Conservation (phyloP, 30 jellyfish, hydroid and myxozoan species). For the Mastigias papua region DNA sequence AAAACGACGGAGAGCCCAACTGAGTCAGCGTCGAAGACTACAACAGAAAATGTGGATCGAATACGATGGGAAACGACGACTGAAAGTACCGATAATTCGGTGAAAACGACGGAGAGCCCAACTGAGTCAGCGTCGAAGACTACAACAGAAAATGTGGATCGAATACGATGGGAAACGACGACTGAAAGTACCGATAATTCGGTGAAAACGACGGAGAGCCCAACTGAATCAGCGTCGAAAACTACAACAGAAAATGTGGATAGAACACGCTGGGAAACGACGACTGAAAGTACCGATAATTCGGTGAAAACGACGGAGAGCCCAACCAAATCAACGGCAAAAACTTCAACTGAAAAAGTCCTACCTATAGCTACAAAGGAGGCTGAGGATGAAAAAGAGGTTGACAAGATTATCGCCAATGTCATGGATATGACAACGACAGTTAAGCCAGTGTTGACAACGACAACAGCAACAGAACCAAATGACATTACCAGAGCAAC, state of each 20-base stretch:
- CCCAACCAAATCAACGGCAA: background rate
- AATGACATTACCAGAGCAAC: background rate
- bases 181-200: conserved; percentile 15
- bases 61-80: conserved; percentile 5
- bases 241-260: conserved; percentile 37
- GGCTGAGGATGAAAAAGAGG: conserved; percentile 51
- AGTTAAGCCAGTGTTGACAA: background rate
- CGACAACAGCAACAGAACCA: conserved; percentile 42
- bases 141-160: conserved; percentile 27
- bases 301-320: conserved; percentile 37
- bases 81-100: background rate
- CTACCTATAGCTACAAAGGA: conserved; percentile 9
- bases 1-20: conserved; percentile 36
- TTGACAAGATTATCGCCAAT: conserved; percentile 45
- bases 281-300: conserved; percentile 15
- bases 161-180: background rate
- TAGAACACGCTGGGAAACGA: background rate
- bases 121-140: background rate
- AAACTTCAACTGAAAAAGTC: conserved; percentile 12
- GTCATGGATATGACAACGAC: conserved; percentile 73
- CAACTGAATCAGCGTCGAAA: background rate
- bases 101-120: conserved; percentile 26
- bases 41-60: conserved; percentile 16
- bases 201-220: conserved; percentile 27
- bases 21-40: background rate